Conservation (phyloP, 37 sponge, comb jelly and placozoan genomes). For the Oopsacas minuta region DNA sequence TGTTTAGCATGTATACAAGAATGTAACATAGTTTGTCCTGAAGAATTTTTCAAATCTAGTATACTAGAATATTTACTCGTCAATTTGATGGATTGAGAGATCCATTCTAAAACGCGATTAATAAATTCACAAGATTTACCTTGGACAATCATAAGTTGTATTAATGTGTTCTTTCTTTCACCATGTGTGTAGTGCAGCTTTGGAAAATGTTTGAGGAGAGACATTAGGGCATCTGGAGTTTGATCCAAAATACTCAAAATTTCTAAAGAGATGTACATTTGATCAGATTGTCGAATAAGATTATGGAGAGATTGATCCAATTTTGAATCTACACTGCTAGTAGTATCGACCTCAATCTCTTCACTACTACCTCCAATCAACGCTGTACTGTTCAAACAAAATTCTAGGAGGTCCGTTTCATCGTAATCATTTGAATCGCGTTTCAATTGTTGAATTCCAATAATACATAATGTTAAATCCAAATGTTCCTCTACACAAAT, state of each 20-base stretch:
- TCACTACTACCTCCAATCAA: no score
- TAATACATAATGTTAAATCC: not conserved
- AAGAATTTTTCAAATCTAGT: not conserved
- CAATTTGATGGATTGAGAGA: not conserved
- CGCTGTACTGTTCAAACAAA: not conserved
- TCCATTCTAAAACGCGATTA: not conserved
- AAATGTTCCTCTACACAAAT: not conserved
- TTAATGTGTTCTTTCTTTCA: not conserved
- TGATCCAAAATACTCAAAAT: not conserved
- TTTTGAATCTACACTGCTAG: no score
- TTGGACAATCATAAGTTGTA: not conserved
- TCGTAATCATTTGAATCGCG: not conserved
- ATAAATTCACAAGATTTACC: not conserved
- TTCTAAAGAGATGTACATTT: not conserved
- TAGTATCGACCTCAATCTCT: not conserved
- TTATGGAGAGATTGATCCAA: not conserved
- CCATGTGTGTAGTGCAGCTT: not conserved
- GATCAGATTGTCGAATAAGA: not conserved
- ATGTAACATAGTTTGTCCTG: not conserved
- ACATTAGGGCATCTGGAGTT: not conserved
- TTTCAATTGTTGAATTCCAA: not conserved
- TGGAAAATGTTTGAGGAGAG: not conserved
- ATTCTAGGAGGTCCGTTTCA: not conserved
- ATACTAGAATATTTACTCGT: not conserved
- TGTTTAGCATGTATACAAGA: not conserved